Evolutionary conservation across 2,888 invertebrate genomes (phyloP).

Genomic region (Spatulosminthurus flaviceps): DNA sequence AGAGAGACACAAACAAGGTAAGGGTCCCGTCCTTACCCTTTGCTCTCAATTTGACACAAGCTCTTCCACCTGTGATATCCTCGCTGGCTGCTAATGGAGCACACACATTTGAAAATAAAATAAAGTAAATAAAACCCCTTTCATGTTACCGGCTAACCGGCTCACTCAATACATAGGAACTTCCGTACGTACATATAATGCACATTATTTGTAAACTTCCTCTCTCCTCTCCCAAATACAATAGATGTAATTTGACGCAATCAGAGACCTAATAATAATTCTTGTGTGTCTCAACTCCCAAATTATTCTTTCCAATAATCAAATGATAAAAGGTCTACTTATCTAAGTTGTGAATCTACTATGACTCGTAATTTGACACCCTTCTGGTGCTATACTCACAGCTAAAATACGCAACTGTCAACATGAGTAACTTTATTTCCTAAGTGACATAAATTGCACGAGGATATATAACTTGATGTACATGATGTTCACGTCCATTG

Average conservation of each 20-base stretch:
- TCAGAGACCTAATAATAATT: no score
- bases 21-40: conserved; percentile 23
- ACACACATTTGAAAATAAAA: conserved; percentile 26
- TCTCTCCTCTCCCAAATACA: no score
- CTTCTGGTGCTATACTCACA: background rate
- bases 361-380: background rate
- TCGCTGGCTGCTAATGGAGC: conserved; percentile 5
- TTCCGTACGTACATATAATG: no score
- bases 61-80: no score
- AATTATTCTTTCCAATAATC: background rate
- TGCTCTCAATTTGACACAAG: conserved; percentile 15
- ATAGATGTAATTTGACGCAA: no score
- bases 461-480: no score
- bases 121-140: conserved; percentile 34
- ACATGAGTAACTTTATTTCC: background rate
- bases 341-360: no score
- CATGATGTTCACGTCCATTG: background rate
- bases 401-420: conserved; percentile 5
- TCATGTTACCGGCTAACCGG: no score
- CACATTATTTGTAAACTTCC: no score
- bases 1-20: conserved; percentile 7
- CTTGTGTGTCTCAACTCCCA: background rate
- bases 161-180: background rate
- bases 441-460: background rate
- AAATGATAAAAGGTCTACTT: background rate